These are phyloP conservation scores for Zapus hudsonius DNA, from an alignment of 2,113 vertebrate species.

Conservation along the genomic window DNA sequence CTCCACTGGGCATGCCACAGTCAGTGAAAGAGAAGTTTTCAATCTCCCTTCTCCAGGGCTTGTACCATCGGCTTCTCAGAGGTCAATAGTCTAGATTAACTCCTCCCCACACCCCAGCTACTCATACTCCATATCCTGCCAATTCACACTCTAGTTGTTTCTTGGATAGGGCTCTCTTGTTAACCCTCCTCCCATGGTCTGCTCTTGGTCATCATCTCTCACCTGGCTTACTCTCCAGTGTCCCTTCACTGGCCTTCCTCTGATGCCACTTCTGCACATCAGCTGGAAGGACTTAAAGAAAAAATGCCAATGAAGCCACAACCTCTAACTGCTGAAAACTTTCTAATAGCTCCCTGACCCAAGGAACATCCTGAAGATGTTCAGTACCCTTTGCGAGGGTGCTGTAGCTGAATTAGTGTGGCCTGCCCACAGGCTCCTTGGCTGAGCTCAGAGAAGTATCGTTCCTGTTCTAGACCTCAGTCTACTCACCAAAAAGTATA, in stretches of 20 bases:
- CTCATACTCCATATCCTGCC: not conserved
- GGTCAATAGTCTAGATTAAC: not conserved
- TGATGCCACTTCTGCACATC: not conserved
- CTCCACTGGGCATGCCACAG: not conserved
- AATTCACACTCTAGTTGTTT: not conserved
- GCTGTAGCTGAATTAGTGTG: not conserved
- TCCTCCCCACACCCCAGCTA: not conserved
- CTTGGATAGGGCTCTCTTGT: not conserved
- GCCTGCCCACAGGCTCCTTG: not conserved
- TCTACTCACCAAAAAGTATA: conserved; percentile 5
- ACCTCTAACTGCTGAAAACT: not conserved
- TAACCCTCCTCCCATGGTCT: not conserved
- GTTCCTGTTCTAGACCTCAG: not conserved
- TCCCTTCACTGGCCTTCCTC: not conserved
- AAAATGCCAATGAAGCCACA: not conserved
- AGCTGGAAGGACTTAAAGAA: not conserved
- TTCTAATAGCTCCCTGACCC: not conserved
- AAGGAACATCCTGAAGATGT: not conserved
- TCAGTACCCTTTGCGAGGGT: not conserved
- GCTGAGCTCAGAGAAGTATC: not conserved
- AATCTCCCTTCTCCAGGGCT: not conserved
- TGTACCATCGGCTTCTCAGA: not conserved
- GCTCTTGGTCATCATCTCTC: not conserved
- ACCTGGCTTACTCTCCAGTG: not conserved
- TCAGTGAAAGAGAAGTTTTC: not conserved